Conservation (phyloP, 2,888 invertebrate species). For the Cryptocephalus primarius region DNA sequence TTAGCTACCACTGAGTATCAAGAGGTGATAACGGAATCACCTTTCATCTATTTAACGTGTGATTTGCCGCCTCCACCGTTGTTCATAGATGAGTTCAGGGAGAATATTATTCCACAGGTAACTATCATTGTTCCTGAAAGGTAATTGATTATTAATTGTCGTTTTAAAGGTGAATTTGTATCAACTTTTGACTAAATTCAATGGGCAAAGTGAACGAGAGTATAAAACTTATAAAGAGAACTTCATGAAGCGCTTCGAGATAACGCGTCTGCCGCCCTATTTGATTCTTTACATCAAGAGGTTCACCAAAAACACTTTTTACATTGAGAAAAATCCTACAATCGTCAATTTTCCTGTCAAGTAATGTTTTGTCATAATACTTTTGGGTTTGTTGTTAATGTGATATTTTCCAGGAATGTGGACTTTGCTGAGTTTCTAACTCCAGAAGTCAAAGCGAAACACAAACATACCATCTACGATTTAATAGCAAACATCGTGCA, state of each 20-base stretch:
- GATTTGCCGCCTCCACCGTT: slow-evolving; percentile 95
- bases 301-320: slow-evolving; percentile 98
- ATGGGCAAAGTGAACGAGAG: slow-evolving; percentile 90
- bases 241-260: slow-evolving; percentile 92
- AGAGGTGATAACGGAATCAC: slow-evolving; percentile 78
- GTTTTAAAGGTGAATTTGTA: slow-evolving; percentile 78
- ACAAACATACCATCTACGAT: slow-evolving; percentile 85
- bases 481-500: slow-evolving; percentile 98
- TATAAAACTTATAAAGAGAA: slow-evolving; percentile 99
- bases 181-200: slow-evolving; percentile 90
- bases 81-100: slow-evolving; percentile 93
- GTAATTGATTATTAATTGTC: neutral
- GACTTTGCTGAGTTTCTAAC: slow-evolving; percentile 94
- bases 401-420: slow-evolving; percentile 60
- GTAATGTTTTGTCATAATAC: slow-evolving; percentile 47
- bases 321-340: slow-evolving; percentile 98
- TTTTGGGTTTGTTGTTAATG: slow-evolving; percentile 5
- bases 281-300: slow-evolving; percentile 93
- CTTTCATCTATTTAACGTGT: slow-evolving; percentile 93
- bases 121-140: neutral
- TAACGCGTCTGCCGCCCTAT: slow-evolving; percentile 86
- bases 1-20: slow-evolving; percentile 76
- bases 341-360: slow-evolving; percentile 99
- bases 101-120: slow-evolving; percentile 98
- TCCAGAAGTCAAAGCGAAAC: slow-evolving; percentile 65